Conservation (phyloP, 2,113 vertebrate species). For the Hemichromis elongatus region DNA sequence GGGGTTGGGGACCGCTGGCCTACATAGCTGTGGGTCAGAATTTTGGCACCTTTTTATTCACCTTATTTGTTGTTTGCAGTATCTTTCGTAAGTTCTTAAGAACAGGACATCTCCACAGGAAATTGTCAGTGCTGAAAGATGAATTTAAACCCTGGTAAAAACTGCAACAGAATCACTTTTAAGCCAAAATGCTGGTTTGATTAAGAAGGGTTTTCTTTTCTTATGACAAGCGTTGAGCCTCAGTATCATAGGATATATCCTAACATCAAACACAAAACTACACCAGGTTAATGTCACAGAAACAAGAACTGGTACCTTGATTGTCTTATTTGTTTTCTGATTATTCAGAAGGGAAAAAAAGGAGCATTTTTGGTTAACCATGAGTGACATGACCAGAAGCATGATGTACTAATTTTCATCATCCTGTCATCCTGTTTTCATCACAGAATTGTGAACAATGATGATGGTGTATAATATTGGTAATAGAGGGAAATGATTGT, state of each 20-base stretch:
- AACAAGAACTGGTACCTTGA: neutral
- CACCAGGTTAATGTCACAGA: neutral
- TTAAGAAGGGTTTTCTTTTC: neutral
- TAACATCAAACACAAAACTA: neutral
- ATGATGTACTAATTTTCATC: neutral
- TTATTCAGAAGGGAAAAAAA: neutral
- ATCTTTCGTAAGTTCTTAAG: neutral
- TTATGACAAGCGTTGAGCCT: neutral
- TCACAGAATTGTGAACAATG: neutral
- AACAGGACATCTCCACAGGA: too few relatives aligned
- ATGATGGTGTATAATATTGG: neutral
- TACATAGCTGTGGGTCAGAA: too few relatives aligned
- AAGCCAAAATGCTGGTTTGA: neutral
- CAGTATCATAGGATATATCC: neutral
- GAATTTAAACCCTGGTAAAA: neutral
- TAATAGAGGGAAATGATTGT: rapidly evolving
- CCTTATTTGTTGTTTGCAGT: too few relatives aligned
- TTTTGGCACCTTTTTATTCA: too few relatives aligned
- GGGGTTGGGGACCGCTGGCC: too few relatives aligned
- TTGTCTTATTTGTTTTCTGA: neutral
- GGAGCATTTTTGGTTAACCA: neutral
- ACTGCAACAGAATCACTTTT: neutral
- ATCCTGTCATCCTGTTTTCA: neutral
- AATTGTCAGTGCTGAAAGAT: too few relatives aligned
- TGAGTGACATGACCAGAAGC: neutral